Evolutionary conservation across 2,113 vertebrate species (phyloP).

Genomic region (Urocolius indicus): DNA sequence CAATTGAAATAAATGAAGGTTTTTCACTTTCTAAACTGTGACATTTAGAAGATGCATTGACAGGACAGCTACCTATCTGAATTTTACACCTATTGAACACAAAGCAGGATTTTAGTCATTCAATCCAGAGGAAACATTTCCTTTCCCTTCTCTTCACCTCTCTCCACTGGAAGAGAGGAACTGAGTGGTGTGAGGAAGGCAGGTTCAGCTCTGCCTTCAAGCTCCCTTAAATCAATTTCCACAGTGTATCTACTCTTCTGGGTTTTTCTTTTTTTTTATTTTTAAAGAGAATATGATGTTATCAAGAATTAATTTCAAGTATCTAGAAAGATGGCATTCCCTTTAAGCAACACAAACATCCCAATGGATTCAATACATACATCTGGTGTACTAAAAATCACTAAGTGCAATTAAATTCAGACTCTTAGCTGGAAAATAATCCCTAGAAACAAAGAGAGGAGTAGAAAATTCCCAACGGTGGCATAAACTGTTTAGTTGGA

Average conservation of each 20-base stretch:
- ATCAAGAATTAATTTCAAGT: neutral
- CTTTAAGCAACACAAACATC: neutral
- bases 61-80: neutral
- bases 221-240: neutral
- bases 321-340: neutral
- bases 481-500: neutral
- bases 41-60: neutral
- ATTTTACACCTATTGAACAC: neutral
- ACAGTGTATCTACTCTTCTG: neutral
- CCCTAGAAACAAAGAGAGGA: neutral
- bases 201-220: neutral
- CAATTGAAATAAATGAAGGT: neutral
- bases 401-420: neutral
- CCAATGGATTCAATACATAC: neutral
- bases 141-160: neutral
- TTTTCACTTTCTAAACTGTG: neutral
- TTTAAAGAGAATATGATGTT: neutral
- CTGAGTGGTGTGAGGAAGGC: accelerated
- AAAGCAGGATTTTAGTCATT: neutral
- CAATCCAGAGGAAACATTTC: neutral
- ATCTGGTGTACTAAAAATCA: neutral
- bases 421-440: neutral
- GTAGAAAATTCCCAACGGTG: neutral
- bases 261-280: neutral
- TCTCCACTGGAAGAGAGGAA: neutral